Percentiles rank a stretch among this genome's conserved stretches.
These are phyloP conservation scores for Sitophilus oryzae DNA, from an alignment of 1,140 invertebrate species.

Conservation along the genomic window DNA sequence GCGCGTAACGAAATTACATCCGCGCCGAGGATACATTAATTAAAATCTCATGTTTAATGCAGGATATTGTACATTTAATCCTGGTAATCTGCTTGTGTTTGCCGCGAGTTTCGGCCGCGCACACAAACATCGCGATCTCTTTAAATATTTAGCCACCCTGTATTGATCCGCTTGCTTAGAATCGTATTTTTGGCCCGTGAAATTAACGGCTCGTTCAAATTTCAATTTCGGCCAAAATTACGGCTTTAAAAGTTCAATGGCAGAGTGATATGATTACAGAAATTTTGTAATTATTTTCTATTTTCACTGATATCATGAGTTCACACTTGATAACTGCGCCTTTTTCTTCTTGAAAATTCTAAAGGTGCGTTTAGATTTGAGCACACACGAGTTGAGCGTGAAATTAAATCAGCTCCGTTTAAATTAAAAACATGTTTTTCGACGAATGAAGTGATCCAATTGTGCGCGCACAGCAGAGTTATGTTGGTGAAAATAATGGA, in stretches of 20 bases:
- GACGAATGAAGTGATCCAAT: too few relatives aligned
- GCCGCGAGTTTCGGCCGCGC: slow-evolving; percentile 38
- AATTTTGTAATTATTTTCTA: too few relatives aligned
- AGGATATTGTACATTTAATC: slow-evolving; percentile 42
- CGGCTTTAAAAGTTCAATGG: background rate
- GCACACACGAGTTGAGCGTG: too few relatives aligned
- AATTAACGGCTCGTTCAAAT: background rate
- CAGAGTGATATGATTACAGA: too few relatives aligned
- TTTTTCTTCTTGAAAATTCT: too few relatives aligned
- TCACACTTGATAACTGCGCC: too few relatives aligned
- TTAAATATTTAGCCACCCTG: slow-evolving; percentile 1
- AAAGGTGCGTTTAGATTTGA: too few relatives aligned
- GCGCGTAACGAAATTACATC: slow-evolving; percentile 36
- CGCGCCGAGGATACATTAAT: slow-evolving; percentile 41
- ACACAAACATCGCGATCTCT: slow-evolving; percentile 32
- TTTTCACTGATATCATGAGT: too few relatives aligned
- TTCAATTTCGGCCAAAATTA: background rate
- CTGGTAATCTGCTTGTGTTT: slow-evolving; percentile 37
- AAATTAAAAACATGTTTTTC: too few relatives aligned
- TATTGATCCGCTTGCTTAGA: background rate
- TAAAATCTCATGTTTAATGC: slow-evolving; percentile 43
- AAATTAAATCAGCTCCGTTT: too few relatives aligned
- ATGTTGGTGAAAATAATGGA: too few relatives aligned
- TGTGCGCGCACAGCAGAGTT: too few relatives aligned
- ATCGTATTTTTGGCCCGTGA: background rate